Evolutionary conservation across 2,888 invertebrate species (phyloP), one percentile per base, ranked within the genome.

Genomic region (Epinotia nisella): DNA sequence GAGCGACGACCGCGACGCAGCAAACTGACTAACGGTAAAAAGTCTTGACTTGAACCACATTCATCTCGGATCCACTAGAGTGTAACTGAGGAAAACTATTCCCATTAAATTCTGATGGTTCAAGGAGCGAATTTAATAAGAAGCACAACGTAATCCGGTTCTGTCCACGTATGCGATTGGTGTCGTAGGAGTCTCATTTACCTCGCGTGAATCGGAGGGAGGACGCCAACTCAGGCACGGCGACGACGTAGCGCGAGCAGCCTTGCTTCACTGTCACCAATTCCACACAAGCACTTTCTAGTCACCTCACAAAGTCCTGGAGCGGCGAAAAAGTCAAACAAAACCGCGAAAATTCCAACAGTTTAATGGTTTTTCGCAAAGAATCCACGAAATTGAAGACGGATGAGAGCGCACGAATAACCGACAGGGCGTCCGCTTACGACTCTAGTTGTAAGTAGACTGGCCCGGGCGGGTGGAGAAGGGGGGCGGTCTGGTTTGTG

Each of bases 161-260:
- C 79, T 83, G 85, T 87, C 88, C 89, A 91, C 90, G 90, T 91
- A 89, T 87, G 86, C 88, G 85, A 86, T 87, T 83, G 85, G 82
- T 86, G 85, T 85, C 83, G 83, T 85, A 88, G 85, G 84, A 89
- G 88, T 87, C 85, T 87, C 87, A 89, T 88, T 90, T 91, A 91
- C 91, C 91, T 92, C 87, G 87, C 87, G 86, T 89, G 89, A 89
- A 85, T 84, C 86, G 85, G 87, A 89, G 88, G 88, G 89, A 88
- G 88, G 87, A 89, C 90, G 89, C 88, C 88, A 89, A 86, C 87
- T 88, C 87, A 86, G 87, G 88, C 88, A 88, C 87, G 87, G 88
- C 87, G 76, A 85, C 82, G 88, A 85, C 82, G 88, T 85, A 87
- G 88, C 88, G 85, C 87, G 83, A 87, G 78, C 85, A 88, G 88